Evolutionary conservation across 2,888 invertebrate genomes (phyloP).

Genomic region (Eupithecia tripunctaria): DNA sequence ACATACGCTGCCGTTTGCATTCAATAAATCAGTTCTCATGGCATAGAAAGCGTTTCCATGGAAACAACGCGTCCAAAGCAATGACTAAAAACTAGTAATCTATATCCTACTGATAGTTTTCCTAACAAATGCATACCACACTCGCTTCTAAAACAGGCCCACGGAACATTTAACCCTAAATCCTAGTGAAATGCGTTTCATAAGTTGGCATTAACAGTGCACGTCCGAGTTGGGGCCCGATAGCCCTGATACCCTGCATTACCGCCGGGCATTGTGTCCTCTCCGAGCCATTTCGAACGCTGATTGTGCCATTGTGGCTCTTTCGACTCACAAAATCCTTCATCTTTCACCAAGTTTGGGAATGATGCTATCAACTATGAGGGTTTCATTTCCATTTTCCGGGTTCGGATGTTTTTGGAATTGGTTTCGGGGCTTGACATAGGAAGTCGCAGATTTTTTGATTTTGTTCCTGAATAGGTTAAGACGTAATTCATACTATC

Average conservation of each 20-base stretch:
- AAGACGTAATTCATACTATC: neutral
- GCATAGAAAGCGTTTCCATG: too few species aligned
- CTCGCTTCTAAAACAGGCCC: neutral
- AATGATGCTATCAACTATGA: constrained; percentile 36
- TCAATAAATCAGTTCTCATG: too few species aligned
- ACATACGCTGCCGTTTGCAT: too few species aligned
- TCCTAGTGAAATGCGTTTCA: constrained; percentile 32
- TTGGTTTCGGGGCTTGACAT: constrained; percentile 7
- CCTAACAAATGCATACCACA: neutral
- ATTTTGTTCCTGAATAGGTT: neutral
- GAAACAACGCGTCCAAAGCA: too few species aligned
- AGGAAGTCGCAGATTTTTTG: neutral
- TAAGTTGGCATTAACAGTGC: constrained; percentile 34
- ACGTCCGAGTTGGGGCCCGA: constrained; percentile 33
- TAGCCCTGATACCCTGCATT: constrained; percentile 43
- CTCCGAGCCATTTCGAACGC: constrained; percentile 36
- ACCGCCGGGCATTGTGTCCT: constrained; percentile 42
- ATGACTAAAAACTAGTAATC: neutral
- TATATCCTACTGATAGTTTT: neutral
- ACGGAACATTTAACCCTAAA: constrained; percentile 12
- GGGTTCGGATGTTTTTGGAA: constrained; percentile 24
- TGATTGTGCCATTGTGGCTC: constrained; percentile 46
- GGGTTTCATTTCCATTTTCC: constrained; percentile 37
- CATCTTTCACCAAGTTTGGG: constrained; percentile 38
- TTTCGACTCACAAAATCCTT: constrained; percentile 24